Conservation (phyloP, 2,888 invertebrate species). For the Hypomecis atomaria region DNA sequence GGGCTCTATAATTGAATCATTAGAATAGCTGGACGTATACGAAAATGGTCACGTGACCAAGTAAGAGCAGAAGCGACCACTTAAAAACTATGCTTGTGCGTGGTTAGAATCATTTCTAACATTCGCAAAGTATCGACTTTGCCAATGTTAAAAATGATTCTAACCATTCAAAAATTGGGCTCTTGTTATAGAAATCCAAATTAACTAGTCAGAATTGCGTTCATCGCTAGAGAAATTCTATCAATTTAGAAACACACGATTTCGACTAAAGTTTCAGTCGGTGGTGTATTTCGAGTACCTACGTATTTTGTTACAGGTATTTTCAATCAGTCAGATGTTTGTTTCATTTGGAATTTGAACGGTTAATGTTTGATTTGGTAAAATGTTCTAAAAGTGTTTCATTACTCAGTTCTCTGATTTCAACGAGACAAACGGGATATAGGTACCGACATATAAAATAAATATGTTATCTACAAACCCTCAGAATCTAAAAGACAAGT, state of each 20-base stretch:
- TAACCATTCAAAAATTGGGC: neutral
- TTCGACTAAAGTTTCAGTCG: constrained; percentile 56
- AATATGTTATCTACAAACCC: no score
- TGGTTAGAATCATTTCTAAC: no score
- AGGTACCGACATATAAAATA: no score
- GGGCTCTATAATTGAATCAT: no score
- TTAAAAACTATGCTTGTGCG: neutral
- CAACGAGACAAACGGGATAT: no score
- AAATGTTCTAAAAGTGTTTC: constrained; percentile 33
- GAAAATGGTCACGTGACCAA: no score
- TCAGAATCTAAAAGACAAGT: no score
- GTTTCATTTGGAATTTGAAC: constrained; percentile 43
- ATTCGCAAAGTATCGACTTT: no score
- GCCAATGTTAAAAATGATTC: neutral
- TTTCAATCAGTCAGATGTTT: constrained; percentile 51
- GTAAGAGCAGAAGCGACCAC: neutral
- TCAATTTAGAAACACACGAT: constrained; percentile 60
- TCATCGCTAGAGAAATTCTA: constrained; percentile 51
- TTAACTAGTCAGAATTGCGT: constrained; percentile 7
- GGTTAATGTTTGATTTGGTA: constrained; percentile 43
- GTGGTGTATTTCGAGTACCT: constrained; percentile 15
- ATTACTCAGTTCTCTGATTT: no score
- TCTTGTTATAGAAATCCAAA: constrained; percentile 3
- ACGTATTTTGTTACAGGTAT: constrained; percentile 48
- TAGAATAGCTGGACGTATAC: no score